Base-by-base conservation (phyloP, 2,888 invertebrate genomes). In the Cynaeus angustus region DNA sequence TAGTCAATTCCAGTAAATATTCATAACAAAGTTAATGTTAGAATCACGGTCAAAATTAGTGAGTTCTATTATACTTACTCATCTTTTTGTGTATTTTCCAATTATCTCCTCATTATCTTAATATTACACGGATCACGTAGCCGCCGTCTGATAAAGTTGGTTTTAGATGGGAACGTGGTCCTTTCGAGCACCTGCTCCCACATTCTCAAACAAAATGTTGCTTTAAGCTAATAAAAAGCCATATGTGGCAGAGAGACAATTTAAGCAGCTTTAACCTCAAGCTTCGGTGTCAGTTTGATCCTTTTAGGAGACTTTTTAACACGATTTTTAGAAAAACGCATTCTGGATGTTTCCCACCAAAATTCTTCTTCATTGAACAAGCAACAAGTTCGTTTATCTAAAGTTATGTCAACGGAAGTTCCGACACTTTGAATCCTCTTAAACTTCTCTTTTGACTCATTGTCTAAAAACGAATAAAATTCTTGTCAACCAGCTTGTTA, bases 201-300 rank as follows among this genome's bases (percentile, higher is more conserved):
- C 48, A 48, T 48, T 9, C 6, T 3, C 9, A 16, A n/a, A 9
- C 21, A 16, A 10, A 48, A 16, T 48, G 48, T 48, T 48, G 9
- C 21, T 43, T 43, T 43, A 48, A 48, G 21, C 26, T 8, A 48
- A 48, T 48, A 48, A 16, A 48, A 48, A 21, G 21, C 14, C 48
- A 21, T 16, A 48, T 48, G 16, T 48, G 10, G 26, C 48, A 16
- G 16, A 48, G 1, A 16, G 26, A 21, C 21, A 16, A 21, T 48
- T 48, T 16, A 21, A 48, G 48, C 16, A 48, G 48, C 48, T 48
- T 21, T n/a, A 10, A 1, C 13, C 9, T 16, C 16, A 48, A 14
- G 48, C 16, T 16, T 48, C 21, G 8, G n/a, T 26, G 26, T 48
- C 48, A 48, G 9, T 26, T 21, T 21, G 48, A 48, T 48, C 48